Evolutionary conservation across 2,888 invertebrate species (phyloP), one percentile per base, ranked within the genome.

Genomic region (Anorthoa munda): DNA sequence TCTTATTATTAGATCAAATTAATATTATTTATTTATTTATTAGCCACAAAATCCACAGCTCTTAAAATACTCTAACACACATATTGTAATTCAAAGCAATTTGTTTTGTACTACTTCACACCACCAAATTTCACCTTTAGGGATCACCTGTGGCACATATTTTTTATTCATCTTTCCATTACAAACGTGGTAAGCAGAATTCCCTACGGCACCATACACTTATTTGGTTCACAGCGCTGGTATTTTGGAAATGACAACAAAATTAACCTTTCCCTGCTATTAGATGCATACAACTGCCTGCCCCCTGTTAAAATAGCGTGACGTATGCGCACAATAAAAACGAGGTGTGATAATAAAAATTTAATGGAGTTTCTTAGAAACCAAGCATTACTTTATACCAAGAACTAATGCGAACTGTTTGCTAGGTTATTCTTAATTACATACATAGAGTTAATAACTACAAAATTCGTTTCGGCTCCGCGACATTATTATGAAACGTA

Each of bases 191-290:
- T 79, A 31, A 53, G 61, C 59, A 74, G 59, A 65, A 82, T 76
- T 76, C 84, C 84, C 84, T 18, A n/a, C 0, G 84, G 84, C 50
- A 51, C n/a, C 17, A 55, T 76, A 69, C 56, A 55, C 53, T 79
- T 65, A 68, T 71, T 75, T 59, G 68, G 65, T 72, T 72, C 60
- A 76, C 66, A 70, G 77, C 39, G 53, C n/a, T 87, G 79, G 73
- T 85, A 85, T 85, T 86, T 86, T 69, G 50, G 51, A 81, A 87
- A 87, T 81, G 81, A 87, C 79, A 81, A 77, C 75, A 75, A 85
- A 72, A 85, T 81, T 86, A 87, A 86, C 87, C 86, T 86, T 86
- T 87, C 58, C 63, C 61, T 45, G 75, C 68, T 76, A 75, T 83
- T 86, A 85, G 66, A 68, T 26, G 56, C 78, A 81, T 76, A 78